Percentiles rank a stretch among this genome's conserved stretches.
Evolutionary conservation across 2,113 vertebrate genomes (phyloP).

Genomic region (Anas platyrhynchos): DNA sequence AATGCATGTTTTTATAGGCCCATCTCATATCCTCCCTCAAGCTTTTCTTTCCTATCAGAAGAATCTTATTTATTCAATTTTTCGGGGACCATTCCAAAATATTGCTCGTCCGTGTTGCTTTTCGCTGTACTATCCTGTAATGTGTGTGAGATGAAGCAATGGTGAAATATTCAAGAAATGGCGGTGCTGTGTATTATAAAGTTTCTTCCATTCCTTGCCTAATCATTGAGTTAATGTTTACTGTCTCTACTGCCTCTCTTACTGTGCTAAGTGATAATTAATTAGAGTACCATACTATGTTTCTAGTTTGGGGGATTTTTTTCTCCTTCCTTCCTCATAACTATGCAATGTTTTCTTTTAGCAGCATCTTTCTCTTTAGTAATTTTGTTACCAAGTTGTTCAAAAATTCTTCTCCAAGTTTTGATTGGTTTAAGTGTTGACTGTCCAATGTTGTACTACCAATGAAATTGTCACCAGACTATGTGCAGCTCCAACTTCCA

Average conservation of each 20-base stretch:
- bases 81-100: neutral
- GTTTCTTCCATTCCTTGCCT: neutral
- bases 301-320: constrained; percentile 2
- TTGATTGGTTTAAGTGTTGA: neutral
- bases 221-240: constrained; percentile 1
- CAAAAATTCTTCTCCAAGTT: neutral
- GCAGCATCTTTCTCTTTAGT: neutral
- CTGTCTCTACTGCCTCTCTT: neutral
- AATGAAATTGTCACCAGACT: neutral
- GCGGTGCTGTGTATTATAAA: neutral
- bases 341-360: neutral
- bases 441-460: neutral
- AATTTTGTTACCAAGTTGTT: neutral
- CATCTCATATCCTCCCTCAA: neutral
- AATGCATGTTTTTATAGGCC: neutral
- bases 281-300: neutral
- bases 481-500: neutral
- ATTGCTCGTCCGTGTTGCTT: neutral
- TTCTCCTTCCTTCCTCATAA: neutral
- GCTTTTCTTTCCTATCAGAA: neutral
- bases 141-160: neutral
- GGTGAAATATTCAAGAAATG: neutral
- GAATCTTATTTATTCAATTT: neutral
- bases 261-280: neutral
- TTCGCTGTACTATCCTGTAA: neutral